phyloP scores from a whole-genome alignment of 1,140 invertebrate species.

The Eciton burchellii region DNA sequence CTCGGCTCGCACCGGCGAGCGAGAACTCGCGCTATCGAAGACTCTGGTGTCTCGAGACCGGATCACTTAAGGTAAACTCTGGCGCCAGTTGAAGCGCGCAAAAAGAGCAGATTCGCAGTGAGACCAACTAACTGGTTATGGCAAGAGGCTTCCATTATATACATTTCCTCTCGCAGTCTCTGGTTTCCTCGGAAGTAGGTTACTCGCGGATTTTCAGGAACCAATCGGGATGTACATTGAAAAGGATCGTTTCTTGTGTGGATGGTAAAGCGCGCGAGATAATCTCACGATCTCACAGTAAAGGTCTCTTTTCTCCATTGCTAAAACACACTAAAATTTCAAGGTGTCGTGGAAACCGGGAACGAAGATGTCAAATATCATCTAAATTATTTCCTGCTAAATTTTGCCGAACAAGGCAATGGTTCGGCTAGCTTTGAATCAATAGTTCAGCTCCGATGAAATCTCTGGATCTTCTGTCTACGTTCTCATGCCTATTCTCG shows the following conservation, averaged over 20 bases:
- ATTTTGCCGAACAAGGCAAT: no score
- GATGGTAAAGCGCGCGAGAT: background rate
- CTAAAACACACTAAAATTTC: no score
- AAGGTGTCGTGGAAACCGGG: no score
- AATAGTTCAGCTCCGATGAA: background rate
- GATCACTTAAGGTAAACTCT: slow-evolving; percentile 27
- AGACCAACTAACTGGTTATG: slow-evolving; percentile 48
- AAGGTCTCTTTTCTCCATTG: background rate
- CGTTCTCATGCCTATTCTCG: background rate
- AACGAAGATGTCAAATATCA: no score
- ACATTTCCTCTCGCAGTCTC: slow-evolving; percentile 13
- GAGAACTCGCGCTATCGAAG: slow-evolving; percentile 20
- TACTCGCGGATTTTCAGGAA: slow-evolving; percentile 27
- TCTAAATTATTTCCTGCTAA: no score
- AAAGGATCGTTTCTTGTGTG: background rate
- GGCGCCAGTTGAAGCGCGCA: slow-evolving; percentile 62
- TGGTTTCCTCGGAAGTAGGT: slow-evolving; percentile 53
- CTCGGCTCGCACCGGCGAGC: background rate
- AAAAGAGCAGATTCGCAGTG: slow-evolving; percentile 61
- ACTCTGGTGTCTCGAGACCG: slow-evolving; percentile 10
- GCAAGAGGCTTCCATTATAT: slow-evolving; percentile 37
- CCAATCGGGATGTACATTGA: background rate
- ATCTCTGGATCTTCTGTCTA: background rate
- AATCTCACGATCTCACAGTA: slow-evolving; percentile 6
- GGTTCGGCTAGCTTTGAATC: background rate